Evolutionary conservation across 2,888 invertebrate species (phyloP).

Genomic region (Lasioglossum oenotherae): DNA sequence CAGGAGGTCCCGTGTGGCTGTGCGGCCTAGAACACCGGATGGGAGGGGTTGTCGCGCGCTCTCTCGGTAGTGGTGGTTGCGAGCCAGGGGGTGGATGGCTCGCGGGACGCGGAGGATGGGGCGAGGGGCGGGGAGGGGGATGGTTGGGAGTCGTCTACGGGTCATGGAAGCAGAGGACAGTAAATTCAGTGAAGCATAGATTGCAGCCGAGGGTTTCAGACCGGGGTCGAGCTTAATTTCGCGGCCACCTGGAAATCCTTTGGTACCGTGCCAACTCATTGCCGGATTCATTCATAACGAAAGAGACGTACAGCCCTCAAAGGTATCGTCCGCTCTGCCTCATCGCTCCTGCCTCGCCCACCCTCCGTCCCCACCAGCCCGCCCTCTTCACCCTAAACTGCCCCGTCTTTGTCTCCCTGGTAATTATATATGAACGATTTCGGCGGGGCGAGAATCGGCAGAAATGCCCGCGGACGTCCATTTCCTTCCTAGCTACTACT

Average conservation of each 20-base stretch:
- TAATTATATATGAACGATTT: slow-evolving; percentile 58
- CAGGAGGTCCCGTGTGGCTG: slow-evolving; percentile 43
- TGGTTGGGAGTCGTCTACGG: slow-evolving; percentile 53
- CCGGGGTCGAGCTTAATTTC: slow-evolving; percentile 75
- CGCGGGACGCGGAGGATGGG: not conserved
- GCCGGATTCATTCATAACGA: slow-evolving; percentile 74
- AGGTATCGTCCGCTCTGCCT: slow-evolving; percentile 50
- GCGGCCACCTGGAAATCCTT: slow-evolving; percentile 74
- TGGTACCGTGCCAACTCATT: slow-evolving; percentile 76
- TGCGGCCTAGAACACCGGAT: slow-evolving; percentile 43
- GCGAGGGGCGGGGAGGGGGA: slow-evolving; percentile 19
- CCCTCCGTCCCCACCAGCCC: not conserved
- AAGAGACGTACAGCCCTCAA: slow-evolving; percentile 65
- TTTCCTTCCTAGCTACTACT: not conserved
- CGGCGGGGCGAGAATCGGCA: slow-evolving; percentile 4
- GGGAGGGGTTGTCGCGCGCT: slow-evolving; percentile 54
- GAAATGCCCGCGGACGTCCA: slow-evolving; percentile 13
- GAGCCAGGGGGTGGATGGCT: not conserved
- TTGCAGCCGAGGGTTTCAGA: slow-evolving; percentile 66
- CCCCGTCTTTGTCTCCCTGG: slow-evolving; percentile 33
- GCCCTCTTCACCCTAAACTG: not conserved
- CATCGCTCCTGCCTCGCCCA: not conserved
- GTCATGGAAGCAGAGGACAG: slow-evolving; percentile 59
- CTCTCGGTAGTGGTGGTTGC: slow-evolving; percentile 35
- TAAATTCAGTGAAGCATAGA: slow-evolving; percentile 74